phyloP scores from a whole-genome alignment of 2,888 invertebrate genomes.

The Notocelia uddmanniana region DNA sequence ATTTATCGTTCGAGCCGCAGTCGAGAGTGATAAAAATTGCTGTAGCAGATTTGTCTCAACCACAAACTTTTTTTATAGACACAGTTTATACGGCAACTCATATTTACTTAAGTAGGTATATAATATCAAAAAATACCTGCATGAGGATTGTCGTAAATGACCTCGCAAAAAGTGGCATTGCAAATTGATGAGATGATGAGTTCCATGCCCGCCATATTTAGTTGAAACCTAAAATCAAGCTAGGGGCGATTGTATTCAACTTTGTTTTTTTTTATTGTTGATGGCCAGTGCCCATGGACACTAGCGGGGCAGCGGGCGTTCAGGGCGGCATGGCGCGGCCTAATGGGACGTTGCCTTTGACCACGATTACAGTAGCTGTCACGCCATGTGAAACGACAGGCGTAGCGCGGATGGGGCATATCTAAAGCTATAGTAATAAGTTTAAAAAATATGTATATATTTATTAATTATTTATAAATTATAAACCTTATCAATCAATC shows the following conservation, averaged over 20 bases:
- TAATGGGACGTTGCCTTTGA: conserved; percentile 41
- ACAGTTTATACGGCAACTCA: too few relatives aligned
- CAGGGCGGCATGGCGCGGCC: conserved; percentile 40
- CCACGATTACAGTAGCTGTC: conserved; percentile 48
- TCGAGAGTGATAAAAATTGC: not conserved
- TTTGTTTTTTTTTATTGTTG: not conserved
- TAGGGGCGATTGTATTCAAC: not conserved
- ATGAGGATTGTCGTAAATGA: conserved; percentile 65
- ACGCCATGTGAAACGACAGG: conserved; percentile 52
- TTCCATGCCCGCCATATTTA: conserved; percentile 62
- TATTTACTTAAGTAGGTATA: too few relatives aligned
- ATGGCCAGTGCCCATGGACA: conserved; percentile 20
- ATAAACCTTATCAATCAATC: too few relatives aligned
- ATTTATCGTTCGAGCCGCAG: too few relatives aligned
- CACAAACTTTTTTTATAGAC: too few relatives aligned
- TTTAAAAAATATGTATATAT: too few relatives aligned
- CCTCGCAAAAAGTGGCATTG: conserved; percentile 74
- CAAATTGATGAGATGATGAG: conserved; percentile 76
- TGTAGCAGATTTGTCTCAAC: not conserved
- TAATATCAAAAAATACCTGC: conserved; percentile 54
- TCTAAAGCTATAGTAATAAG: too few relatives aligned
- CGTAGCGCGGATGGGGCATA: conserved; percentile 50
- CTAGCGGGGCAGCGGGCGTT: conserved; percentile 20
- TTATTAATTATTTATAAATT: too few relatives aligned
- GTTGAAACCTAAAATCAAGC: not conserved